Evolutionary conservation across 2,888 invertebrate genomes (phyloP), one percentile per base, ranked within the genome.

Genomic region (Amphimallon solstitiale): DNA sequence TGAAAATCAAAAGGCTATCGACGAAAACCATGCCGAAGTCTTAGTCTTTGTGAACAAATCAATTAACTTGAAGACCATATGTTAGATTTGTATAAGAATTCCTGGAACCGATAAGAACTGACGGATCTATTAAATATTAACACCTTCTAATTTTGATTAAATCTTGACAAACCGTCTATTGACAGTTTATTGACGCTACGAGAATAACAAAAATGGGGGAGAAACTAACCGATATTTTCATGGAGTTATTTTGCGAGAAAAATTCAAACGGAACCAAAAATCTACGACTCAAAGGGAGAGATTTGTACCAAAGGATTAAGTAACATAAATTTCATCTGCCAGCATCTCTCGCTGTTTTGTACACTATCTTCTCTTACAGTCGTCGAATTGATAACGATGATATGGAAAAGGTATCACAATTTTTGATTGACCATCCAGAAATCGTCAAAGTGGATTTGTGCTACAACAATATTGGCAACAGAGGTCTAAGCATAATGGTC

Each of bases 401-500:
- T 67, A 82, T 89, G 35, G 73, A 78, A 61, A 83, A 84, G 10
- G 81, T 89, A 17, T 78, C 82, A n/a, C 34, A 77, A 0, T 89
- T 87, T 67, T 71, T 87, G 0, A 76, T 75, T 35, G 79, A 82
- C 48, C 75, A 85, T 65, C 80, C 81, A 17, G 77, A 86, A 52
- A 83, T 89, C 2, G 82, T 82, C 0, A 84, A 81, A 52, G 49
- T 89, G 0, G 85, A 87, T 71, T 76, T 89, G 4, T 81, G 85
- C 21, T 87, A 87, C 72, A 89, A 89, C 68, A 73, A 84, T 49
- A 85, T 89, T 7, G 85, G 85, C 0, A 86, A 87, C 68, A 68
- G 67, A 12, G 87, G 87, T 0, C 82, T 87, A 17, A 77, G 76
- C 46, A 83, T 81, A 66, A 70, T 86, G 9, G 70, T 84, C 2